Evolutionary conservation across 2,888 invertebrate genomes (phyloP).

Genomic region (Ectobius pallidus): DNA sequence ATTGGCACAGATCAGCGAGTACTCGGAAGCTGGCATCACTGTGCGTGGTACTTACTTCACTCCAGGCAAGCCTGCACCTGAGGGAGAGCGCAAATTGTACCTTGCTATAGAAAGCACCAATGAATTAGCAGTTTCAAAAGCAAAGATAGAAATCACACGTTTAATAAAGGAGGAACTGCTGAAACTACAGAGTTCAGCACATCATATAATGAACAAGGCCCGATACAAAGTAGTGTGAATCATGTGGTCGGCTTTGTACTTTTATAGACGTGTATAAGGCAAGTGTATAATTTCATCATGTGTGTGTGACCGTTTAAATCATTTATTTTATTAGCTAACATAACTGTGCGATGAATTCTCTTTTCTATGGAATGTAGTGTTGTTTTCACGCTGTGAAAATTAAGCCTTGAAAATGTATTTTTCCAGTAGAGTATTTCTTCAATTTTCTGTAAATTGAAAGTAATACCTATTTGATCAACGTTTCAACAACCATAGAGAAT

Average conservation of each 20-base stretch:
- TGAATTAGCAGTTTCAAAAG: conserved; percentile 93
- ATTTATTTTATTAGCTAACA: no score
- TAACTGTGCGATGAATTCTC: no score
- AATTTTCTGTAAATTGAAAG: no score
- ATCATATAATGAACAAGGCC: conserved; percentile 88
- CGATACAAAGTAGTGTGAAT: conserved; percentile 92
- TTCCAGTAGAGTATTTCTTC: no score
- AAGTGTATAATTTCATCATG: no score
- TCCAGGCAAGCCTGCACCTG: conserved; percentile 86
- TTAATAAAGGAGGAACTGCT: conserved; percentile 97
- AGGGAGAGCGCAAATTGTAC: conserved; percentile 94
- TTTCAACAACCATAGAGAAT: no score
- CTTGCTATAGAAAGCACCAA: conserved; percentile 98
- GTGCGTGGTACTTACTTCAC: conserved; percentile 95
- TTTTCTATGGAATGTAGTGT: no score
- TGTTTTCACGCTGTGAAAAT: no score
- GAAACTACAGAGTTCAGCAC: conserved; percentile 84
- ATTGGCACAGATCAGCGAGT: conserved; percentile 96
- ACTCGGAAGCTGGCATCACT: conserved; percentile 98
- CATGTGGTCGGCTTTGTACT: neutral
- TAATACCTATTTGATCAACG: no score
- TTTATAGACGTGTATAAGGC: no score
- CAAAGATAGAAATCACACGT: conserved; percentile 95
- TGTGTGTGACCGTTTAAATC: no score
- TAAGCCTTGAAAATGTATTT: no score